Evolutionary conservation across 2,888 invertebrate genomes (phyloP).

Genomic region (Esperia sulphurella): DNA sequence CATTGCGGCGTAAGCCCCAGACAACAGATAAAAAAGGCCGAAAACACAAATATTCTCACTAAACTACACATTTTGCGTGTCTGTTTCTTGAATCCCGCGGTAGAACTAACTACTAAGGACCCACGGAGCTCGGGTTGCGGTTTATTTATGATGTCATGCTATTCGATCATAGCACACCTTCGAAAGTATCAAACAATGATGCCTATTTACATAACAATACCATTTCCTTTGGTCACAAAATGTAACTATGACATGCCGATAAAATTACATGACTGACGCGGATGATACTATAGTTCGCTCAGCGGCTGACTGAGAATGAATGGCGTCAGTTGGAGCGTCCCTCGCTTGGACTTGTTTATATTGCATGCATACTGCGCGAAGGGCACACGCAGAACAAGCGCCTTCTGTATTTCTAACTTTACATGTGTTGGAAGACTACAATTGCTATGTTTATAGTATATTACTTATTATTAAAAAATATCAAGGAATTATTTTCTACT

Average conservation of each 20-base stretch:
- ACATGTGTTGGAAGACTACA: no score
- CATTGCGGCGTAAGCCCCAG: conserved; percentile 61
- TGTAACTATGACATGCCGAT: background rate
- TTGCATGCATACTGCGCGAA: background rate
- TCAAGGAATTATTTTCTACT: no score
- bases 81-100: conserved; percentile 26
- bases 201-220: conserved; percentile 51
- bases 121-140: conserved; percentile 47
- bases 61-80: conserved; percentile 43
- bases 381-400: background rate
- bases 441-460: no score
- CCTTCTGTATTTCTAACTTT: no score
- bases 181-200: conserved; percentile 48
- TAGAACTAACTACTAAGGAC: conserved; percentile 39
- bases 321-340: background rate
- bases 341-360: background rate
- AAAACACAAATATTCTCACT: conserved; percentile 33
- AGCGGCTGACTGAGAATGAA: background rate
- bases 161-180: conserved; percentile 34
- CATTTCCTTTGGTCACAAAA: conserved; percentile 28
- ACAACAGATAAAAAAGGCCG: conserved; percentile 38
- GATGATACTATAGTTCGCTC: background rate
- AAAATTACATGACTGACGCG: background rate
- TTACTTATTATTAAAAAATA: no score
- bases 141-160: conserved; percentile 50